Evolutionary conservation across 2,888 invertebrate genomes (phyloP).

Genomic region (Tinea trinotella): DNA sequence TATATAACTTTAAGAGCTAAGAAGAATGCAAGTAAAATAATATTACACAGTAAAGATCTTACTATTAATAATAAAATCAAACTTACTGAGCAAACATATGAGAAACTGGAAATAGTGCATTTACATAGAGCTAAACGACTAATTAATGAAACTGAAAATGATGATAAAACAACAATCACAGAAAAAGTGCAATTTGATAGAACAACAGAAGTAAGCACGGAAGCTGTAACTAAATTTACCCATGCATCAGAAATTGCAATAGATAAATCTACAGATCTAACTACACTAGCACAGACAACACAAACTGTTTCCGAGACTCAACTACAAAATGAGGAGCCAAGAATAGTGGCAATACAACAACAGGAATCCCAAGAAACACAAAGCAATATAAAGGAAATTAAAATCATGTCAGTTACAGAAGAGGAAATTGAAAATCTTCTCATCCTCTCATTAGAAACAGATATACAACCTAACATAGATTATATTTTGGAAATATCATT

Average conservation of each 20-base stretch:
- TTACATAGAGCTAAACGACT: slow-evolving; percentile 36
- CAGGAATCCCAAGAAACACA: slow-evolving; percentile 44
- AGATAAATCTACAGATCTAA: slow-evolving; percentile 21
- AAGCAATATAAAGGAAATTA: slow-evolving; percentile 47
- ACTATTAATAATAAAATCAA: slow-evolving; percentile 44
- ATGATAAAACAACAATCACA: slow-evolving; percentile 21
- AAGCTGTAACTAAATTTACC: slow-evolving; percentile 18
- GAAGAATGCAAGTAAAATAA: slow-evolving; percentile 48
- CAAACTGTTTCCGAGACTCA: slow-evolving; percentile 23
- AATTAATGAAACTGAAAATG: slow-evolving; percentile 19
- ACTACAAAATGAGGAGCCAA: slow-evolving; percentile 9
- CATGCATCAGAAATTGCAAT: slow-evolving; percentile 19
- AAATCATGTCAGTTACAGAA: slow-evolving; percentile 38
- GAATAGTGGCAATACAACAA: background rate
- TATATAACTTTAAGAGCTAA: slow-evolving; percentile 59
- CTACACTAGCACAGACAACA: slow-evolving; percentile 21
- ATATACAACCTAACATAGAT: slow-evolving; percentile 56
- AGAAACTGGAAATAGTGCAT: slow-evolving; percentile 41
- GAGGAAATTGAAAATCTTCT: slow-evolving; percentile 49
- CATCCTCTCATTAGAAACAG: slow-evolving; percentile 41
- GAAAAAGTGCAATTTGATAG: background rate
- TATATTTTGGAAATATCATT: slow-evolving; percentile 72
- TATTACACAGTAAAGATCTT: slow-evolving; percentile 67
- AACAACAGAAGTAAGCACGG: slow-evolving; percentile 20
- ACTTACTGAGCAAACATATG: slow-evolving; percentile 60